These are phyloP conservation scores for Myrmecobius fasciatus DNA, from an alignment of 2,113 vertebrate genomes.

Conservation along the genomic window DNA sequence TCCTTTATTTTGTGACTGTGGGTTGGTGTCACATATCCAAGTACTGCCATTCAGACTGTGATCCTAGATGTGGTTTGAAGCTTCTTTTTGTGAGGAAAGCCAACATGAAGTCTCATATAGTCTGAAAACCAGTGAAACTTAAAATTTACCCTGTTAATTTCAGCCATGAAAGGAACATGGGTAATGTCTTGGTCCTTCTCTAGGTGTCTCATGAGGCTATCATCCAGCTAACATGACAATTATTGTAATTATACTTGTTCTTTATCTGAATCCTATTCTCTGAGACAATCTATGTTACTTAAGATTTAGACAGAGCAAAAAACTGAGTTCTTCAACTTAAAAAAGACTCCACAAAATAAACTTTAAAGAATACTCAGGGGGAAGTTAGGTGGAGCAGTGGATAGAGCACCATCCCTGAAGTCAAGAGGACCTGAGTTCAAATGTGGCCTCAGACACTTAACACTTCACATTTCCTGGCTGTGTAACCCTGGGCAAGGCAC, in stretches of 20 bases:
- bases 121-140: not conserved
- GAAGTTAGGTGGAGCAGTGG: not conserved
- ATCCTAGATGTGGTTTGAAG: not conserved
- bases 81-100: not conserved
- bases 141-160: not conserved
- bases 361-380: not conserved
- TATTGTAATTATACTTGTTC: not conserved
- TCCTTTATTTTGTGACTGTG: not conserved
- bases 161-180: not conserved
- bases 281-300: constrained; percentile 19
- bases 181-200: not conserved
- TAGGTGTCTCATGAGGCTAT: not conserved
- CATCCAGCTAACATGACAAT: not conserved
- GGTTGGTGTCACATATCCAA: not conserved
- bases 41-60: not conserved
- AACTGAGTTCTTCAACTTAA: not conserved
- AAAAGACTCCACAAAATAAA: not conserved
- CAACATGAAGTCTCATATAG: not conserved
- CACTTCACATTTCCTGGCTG: too few species aligned
- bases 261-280: not conserved
- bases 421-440: not conserved
- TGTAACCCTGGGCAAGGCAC: not conserved
- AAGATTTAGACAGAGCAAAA: not conserved
- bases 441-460: not conserved
- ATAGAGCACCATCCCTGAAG: not conserved